A percentile compares a stretch with the other conserved stretches of the same genome.
Evolutionary conservation across 2,113 vertebrate species (phyloP).

Genomic region (Eurystomus gularis): DNA sequence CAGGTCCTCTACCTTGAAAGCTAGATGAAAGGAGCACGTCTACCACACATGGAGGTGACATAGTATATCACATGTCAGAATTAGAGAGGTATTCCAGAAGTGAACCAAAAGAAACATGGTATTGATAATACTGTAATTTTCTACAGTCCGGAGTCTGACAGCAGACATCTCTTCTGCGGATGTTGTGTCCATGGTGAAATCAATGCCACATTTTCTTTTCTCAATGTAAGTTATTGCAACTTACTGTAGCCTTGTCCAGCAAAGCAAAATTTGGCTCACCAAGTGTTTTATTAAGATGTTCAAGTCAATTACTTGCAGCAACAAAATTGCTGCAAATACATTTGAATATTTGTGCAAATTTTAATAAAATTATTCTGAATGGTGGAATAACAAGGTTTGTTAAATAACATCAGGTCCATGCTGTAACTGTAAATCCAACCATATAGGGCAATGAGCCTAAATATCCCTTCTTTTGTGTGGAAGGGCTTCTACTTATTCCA

Average conservation of each 20-base stretch:
- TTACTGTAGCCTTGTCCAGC: not conserved
- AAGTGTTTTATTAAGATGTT: not conserved
- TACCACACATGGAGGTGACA: not conserved
- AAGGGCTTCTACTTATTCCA: not conserved
- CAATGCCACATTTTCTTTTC: constrained; percentile 35
- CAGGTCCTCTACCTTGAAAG: not conserved
- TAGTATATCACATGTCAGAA: not conserved
- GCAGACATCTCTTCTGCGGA: not conserved
- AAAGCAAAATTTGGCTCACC: not conserved
- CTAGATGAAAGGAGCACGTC: constrained; percentile 3
- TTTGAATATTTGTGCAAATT: not conserved
- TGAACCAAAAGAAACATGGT: constrained; percentile 1
- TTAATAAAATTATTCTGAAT: not conserved
- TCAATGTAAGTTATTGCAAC: not conserved
- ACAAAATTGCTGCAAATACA: not conserved
- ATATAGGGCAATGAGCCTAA: not conserved
- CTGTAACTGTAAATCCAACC: not conserved
- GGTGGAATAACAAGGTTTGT: not conserved
- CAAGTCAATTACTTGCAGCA: not conserved
- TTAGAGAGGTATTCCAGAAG: not conserved
- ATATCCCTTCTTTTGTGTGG: not conserved
- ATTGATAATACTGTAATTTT: constrained; percentile 47
- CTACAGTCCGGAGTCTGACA: not conserved
- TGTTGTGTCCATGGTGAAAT: constrained; percentile 17
- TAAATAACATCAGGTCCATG: not conserved